Evolutionary conservation across 1,140 invertebrate genomes (phyloP).

Genomic region (Leptonema lineaticorne): DNA sequence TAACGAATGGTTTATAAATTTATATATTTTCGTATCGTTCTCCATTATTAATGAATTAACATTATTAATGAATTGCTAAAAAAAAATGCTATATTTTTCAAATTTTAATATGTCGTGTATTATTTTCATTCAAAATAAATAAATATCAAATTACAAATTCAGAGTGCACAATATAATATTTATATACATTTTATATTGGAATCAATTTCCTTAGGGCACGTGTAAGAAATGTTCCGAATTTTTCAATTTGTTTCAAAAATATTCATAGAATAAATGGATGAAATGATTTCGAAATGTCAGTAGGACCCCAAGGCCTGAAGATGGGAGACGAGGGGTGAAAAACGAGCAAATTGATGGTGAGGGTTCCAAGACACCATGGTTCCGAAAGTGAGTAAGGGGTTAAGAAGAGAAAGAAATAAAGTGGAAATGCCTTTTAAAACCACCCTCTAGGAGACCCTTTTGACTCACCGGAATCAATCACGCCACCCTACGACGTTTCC

Average conservation of each 20-base stretch:
- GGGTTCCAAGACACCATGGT: no score
- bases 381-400: constrained; percentile 19
- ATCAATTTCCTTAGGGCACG: constrained; percentile 20
- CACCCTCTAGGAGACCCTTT: constrained; percentile 6
- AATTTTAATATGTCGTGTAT: no score
- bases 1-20: no score
- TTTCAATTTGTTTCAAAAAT: neutral
- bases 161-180: no score
- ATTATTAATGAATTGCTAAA: no score
- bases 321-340: constrained; percentile 15
- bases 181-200: no score
- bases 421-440: constrained; percentile 32
- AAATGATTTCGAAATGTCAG: constrained; percentile 28
- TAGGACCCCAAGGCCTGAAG: neutral
- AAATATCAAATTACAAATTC: no score
- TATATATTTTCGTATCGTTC: no score
- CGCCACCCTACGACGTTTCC: constrained; percentile 9
- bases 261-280: constrained; percentile 29
- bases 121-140: no score
- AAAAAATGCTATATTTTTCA: no score
- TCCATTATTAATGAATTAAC: no score
- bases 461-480: constrained; percentile 12
- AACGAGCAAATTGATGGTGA: neutral
- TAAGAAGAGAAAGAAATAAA: constrained; percentile 29
- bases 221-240: constrained; percentile 2